phyloP scores from a whole-genome alignment of 2,888 invertebrate species.

The Leptopilina syphax region DNA sequence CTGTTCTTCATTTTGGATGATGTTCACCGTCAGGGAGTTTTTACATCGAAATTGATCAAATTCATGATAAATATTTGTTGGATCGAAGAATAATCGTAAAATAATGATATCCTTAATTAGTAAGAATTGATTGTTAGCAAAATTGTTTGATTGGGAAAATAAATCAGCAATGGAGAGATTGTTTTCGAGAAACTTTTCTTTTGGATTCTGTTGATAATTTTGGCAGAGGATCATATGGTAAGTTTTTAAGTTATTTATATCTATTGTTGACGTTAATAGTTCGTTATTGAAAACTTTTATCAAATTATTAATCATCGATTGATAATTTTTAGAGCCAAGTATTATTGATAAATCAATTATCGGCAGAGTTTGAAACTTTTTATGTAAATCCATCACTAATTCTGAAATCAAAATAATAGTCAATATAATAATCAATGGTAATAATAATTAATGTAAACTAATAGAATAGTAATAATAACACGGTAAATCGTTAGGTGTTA shows the following conservation, averaged over 20 bases:
- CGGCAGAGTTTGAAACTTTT: slow-evolving; percentile 58
- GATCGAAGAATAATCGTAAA: slow-evolving; percentile 59
- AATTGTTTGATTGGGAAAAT: not conserved
- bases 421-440: too few relatives aligned
- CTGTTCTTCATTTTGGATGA: slow-evolving; percentile 7
- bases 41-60: slow-evolving; percentile 55
- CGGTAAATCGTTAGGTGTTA: too few relatives aligned
- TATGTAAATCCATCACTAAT: slow-evolving; percentile 64
- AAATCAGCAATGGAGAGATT: not conserved
- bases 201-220: slow-evolving; percentile 58
- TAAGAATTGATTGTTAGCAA: slow-evolving; percentile 45
- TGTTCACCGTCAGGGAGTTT: not conserved
- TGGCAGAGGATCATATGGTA: slow-evolving; percentile 62
- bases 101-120: slow-evolving; percentile 63
- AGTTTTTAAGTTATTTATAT: slow-evolving; percentile 55
- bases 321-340: slow-evolving; percentile 34
- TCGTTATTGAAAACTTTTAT: slow-evolving; percentile 51
- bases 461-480: too few relatives aligned
- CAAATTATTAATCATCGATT: slow-evolving; percentile 43
- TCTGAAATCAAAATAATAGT: not conserved
- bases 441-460: too few relatives aligned
- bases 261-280: slow-evolving; percentile 43
- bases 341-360: slow-evolving; percentile 58
- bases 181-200: not conserved
- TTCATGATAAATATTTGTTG: slow-evolving; percentile 48